These are phyloP conservation scores for Margaritifera margaritifera DNA, from an alignment of 2,888 invertebrate genomes.

Conservation along the genomic window DNA sequence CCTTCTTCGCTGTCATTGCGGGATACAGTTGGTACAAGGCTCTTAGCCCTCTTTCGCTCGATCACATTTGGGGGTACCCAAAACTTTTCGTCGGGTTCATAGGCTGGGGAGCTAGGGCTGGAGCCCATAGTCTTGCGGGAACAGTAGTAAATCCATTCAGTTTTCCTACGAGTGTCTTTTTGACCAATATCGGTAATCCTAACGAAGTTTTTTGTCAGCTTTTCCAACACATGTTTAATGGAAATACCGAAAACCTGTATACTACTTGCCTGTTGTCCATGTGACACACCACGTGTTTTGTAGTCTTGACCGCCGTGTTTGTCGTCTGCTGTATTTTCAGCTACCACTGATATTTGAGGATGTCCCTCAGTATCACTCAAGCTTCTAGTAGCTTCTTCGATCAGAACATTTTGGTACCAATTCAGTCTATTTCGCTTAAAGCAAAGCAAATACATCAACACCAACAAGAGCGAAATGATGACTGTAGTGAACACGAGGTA, in stretches of 20 bases:
- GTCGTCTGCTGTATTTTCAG: no score
- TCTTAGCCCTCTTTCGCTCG: constrained; percentile 65
- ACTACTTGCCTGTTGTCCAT: no score
- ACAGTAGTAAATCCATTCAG: constrained; percentile 40
- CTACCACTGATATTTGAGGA: no score
- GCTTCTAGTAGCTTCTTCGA: constrained; percentile 72
- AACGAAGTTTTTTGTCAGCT: no score
- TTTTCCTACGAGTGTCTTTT: constrained; percentile 18
- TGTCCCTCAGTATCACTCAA: not conserved
- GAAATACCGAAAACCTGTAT: no score
- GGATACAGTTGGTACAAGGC: constrained; percentile 58
- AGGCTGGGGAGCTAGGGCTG: constrained; percentile 56
- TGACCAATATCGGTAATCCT: no score
- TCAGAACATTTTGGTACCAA: constrained; percentile 78
- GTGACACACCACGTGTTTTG: no score
- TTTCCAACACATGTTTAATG: no score
- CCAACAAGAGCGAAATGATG: constrained; percentile 29
- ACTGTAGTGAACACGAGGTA: constrained; percentile 31
- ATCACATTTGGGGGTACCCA: constrained; percentile 69
- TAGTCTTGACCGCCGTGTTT: no score
- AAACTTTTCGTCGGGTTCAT: constrained; percentile 61
- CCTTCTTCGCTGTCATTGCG: constrained; percentile 60
- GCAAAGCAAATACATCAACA: constrained; percentile 76
- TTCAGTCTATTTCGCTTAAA: constrained; percentile 76
- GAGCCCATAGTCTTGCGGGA: constrained; percentile 58